Conservation (phyloP, 2,888 invertebrate species). For the Sarcophaga caerulescens region DNA sequence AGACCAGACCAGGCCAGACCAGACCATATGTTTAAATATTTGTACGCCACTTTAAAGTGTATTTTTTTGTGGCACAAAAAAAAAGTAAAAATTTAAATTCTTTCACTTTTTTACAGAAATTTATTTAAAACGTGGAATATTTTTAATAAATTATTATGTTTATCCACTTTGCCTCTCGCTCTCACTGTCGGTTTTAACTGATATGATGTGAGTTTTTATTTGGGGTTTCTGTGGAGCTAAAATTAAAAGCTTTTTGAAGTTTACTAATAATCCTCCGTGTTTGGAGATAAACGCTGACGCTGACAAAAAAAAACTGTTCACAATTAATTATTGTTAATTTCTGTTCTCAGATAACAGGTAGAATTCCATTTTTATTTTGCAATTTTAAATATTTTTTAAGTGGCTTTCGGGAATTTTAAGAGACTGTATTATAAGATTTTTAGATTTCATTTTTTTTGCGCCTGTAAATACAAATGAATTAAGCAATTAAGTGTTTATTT, state of each 20-base stretch:
- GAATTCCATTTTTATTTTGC: slow-evolving; percentile 39
- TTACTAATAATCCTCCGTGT: slow-evolving; percentile 62
- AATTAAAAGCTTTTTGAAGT: slow-evolving; percentile 68
- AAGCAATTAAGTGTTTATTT: neutral
- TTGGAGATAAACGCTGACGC: slow-evolving; percentile 49
- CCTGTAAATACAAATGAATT: slow-evolving; percentile 28
- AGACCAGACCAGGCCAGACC: no score
- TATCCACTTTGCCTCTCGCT: neutral
- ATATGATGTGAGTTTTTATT: slow-evolving; percentile 36
- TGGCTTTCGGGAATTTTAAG: neutral
- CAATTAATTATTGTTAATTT: slow-evolving; percentile 61
- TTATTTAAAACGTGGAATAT: slow-evolving; percentile 39
- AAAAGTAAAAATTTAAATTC: slow-evolving; percentile 20
- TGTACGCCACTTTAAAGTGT: neutral
- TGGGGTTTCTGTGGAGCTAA: no score
- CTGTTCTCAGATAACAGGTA: slow-evolving; percentile 60
- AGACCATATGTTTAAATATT: slow-evolving; percentile 19
- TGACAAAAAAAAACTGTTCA: slow-evolving; percentile 3
- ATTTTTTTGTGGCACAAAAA: neutral
- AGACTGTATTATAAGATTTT: no score
- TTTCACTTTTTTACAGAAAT: slow-evolving; percentile 34
- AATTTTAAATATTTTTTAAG: neutral
- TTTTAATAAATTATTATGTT: slow-evolving; percentile 60
- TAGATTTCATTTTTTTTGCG: neutral
- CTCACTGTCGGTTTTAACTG: slow-evolving; percentile 7